Conservation (phyloP, 2,797 vertebrate species). For the Acrossocheilus wenchowensis region DNA sequence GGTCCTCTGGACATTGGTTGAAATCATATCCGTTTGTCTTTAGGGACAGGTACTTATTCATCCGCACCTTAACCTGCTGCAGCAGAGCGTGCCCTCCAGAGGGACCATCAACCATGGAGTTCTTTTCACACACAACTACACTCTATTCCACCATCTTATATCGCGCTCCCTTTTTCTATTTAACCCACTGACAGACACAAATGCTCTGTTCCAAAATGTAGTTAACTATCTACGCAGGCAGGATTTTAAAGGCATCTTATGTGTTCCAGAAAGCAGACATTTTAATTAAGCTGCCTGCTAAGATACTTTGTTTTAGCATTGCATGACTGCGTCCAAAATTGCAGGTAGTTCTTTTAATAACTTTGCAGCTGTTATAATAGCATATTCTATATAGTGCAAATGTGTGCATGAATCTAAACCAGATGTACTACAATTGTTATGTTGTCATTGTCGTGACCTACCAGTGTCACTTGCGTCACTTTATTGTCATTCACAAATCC, state of each 20-base stretch:
- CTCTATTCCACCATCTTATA: slow-evolving; percentile 28
- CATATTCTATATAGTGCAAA: not conserved
- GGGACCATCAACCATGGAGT: slow-evolving; percentile 54
- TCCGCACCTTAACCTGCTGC: slow-evolving; percentile 54
- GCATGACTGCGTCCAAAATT: not conserved
- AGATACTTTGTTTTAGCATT: not conserved
- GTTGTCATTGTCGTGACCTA: not conserved
- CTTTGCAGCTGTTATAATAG: not conserved
- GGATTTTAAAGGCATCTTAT: not conserved
- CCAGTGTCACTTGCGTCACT: not conserved
- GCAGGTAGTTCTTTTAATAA: not conserved
- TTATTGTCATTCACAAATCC: not conserved
- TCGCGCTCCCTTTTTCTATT: not conserved
- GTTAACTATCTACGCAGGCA: not conserved
- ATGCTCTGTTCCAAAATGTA: not conserved
- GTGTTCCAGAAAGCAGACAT: slow-evolving; percentile 7
- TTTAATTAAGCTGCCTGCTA: not conserved
- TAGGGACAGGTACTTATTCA: slow-evolving; percentile 59
- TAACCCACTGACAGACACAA: slow-evolving; percentile 28
- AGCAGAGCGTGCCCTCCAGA: slow-evolving; percentile 48
- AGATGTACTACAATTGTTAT: not conserved
- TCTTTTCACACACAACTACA: slow-evolving; percentile 46
- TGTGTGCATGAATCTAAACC: not conserved
- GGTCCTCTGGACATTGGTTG: slow-evolving; percentile 36
- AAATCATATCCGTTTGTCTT: slow-evolving; percentile 49